Conservation (phyloP, 2,797 vertebrate species). For the Tenualosa thibaudeaui region DNA sequence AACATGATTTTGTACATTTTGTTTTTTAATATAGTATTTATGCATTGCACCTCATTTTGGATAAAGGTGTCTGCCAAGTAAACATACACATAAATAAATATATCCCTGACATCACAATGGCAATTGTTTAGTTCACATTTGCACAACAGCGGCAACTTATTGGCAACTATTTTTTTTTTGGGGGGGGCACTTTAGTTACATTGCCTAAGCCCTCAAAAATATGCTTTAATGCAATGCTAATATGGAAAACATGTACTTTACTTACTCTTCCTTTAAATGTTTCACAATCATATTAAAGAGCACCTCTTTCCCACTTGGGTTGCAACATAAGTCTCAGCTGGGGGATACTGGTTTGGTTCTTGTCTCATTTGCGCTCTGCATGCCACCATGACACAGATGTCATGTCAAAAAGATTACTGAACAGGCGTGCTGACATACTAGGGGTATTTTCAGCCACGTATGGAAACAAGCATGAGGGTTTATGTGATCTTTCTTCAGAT, state of each 20-base stretch:
- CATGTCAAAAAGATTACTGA: slow-evolving; percentile 42
- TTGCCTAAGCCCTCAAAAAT: too few relatives aligned
- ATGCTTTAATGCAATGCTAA: too few relatives aligned
- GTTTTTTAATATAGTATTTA: too few relatives aligned
- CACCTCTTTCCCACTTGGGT: too few relatives aligned
- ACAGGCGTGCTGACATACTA: slow-evolving; percentile 30
- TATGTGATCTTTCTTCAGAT: not conserved
- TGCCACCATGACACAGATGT: slow-evolving; percentile 40
- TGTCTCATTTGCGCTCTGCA: slow-evolving; percentile 31
- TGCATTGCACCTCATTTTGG: too few relatives aligned
- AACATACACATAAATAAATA: not conserved
- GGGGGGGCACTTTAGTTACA: too few relatives aligned
- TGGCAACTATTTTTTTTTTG: too few relatives aligned
- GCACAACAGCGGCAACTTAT: not conserved
- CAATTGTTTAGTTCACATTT: not conserved
- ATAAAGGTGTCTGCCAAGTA: not conserved
- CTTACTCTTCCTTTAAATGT: too few relatives aligned
- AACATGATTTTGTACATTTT: too few relatives aligned
- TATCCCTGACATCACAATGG: not conserved
- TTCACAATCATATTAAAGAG: too few relatives aligned
- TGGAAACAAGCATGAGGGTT: not conserved
- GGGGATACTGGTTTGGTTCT: slow-evolving; percentile 35
- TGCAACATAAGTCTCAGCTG: not conserved
- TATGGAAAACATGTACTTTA: too few relatives aligned
- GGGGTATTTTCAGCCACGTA: slow-evolving; percentile 32